Conservation (phyloP, 1,140 invertebrate genomes). For the Temnothorax longispinosus region DNA sequence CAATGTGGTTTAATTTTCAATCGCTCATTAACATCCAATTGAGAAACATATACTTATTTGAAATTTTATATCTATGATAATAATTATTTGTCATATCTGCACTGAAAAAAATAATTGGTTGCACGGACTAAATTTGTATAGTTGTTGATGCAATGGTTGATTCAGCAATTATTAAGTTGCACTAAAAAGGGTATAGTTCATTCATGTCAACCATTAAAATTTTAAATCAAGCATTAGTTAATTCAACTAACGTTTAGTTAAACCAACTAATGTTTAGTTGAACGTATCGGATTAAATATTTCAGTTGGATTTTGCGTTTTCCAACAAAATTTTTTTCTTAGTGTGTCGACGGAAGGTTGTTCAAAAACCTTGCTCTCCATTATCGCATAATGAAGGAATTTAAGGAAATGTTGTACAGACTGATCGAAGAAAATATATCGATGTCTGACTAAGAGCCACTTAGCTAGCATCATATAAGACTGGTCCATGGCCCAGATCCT, state of each 20-base stretch:
- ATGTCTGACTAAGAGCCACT: conserved; percentile 73
- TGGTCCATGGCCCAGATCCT: conserved; percentile 84
- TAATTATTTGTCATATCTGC: not conserved
- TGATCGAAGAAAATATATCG: conserved; percentile 60
- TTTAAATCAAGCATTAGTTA: too few species aligned
- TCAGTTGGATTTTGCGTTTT: too few species aligned
- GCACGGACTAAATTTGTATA: too few species aligned
- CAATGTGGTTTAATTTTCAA: not conserved
- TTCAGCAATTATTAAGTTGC: too few species aligned
- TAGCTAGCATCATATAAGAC: conserved; percentile 49
- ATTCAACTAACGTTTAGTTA: too few species aligned
- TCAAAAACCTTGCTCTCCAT: conserved; percentile 82
- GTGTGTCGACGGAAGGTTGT: conserved; percentile 66
- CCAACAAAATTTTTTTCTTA: too few species aligned
- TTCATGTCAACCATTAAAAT: too few species aligned
- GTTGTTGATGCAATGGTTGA: too few species aligned
- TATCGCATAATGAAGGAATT: conserved; percentile 60
- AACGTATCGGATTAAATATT: too few species aligned
- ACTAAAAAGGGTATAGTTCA: too few species aligned
- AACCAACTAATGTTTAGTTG: too few species aligned
- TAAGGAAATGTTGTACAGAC: conserved; percentile 73
- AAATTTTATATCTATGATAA: not conserved
- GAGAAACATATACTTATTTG: not conserved
- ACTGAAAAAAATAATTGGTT: too few species aligned
- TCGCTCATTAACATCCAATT: not conserved